Evolutionary conservation across 2,888 invertebrate genomes (phyloP), one percentile per base, ranked within the genome.

Genomic region (Lasioglossum marginatum): DNA sequence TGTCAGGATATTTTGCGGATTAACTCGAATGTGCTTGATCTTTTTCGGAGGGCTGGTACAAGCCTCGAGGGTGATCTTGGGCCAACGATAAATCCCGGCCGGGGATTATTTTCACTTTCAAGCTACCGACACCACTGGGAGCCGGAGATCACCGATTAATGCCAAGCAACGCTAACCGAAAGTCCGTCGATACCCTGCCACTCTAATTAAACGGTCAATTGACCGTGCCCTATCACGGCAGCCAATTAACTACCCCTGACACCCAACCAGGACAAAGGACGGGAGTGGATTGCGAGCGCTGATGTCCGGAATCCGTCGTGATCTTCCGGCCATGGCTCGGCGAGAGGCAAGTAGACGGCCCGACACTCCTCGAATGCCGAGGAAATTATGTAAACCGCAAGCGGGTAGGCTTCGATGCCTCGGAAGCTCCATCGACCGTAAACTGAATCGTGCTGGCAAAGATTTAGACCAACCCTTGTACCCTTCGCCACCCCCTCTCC

Each of bases 171-270:
- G 76, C 66, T 34, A 31, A 34, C 72, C 85, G 84, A 85, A 85
- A 85, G 84, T 85, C 81, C 85, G 75, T 81, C 85, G 85, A 77
- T 71, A 63, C 52, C 77, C 77, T 73, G 76, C 76, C 79, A 85
- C 87, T 75, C 84, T 87, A 84, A 83, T 87, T 83, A 84, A 81
- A 87, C 78, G 84, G 63, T 79, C 81, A 86, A 86, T 86, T 86
- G 86, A 74, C 81, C 86, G 43, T 79, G 16, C 79, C 74, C 63
- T 79, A 77, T 68, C 79, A 31, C 66, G 76, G 34, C 78, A 79
- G 73, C 86, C 82, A 85, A 83, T 86, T 80, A 85, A 86, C 85
- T 71, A 80, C 34, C 81, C 78, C 40, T 82, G 86, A 86, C 77
- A 77, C 86, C 85, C 43, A 68, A 34, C 77, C 79, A 74, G 72